Percentiles rank a stretch among this genome's conserved stretches.
Evolutionary conservation across 2,888 invertebrate species (phyloP).

Genomic region (Limnephilus marmoratus): DNA sequence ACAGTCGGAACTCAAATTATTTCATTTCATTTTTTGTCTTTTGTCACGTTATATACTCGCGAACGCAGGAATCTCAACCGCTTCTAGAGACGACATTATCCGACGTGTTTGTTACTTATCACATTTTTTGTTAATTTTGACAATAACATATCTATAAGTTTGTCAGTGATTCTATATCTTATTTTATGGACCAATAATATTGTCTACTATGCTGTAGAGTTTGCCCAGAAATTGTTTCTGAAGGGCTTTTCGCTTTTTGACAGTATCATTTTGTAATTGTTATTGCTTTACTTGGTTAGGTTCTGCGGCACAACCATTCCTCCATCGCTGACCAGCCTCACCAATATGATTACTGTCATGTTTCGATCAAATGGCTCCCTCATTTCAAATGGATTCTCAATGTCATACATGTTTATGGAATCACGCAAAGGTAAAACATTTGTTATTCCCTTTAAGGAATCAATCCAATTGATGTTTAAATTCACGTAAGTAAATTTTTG

Average conservation of each 20-base stretch:
- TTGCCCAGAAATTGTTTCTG: neutral
- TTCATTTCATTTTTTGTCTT: no score
- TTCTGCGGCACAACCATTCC: slow-evolving; percentile 85
- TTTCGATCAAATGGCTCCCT: slow-evolving; percentile 82
- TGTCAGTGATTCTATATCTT: no score
- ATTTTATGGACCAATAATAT: no score
- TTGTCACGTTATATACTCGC: no score
- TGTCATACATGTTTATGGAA: slow-evolving; percentile 83
- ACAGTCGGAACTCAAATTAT: no score
- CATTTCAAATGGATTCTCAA: slow-evolving; percentile 83
- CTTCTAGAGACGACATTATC: no score
- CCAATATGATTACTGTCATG: slow-evolving; percentile 82
- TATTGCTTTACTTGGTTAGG: slow-evolving; percentile 70
- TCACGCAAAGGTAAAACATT: slow-evolving; percentile 72
- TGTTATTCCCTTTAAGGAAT: neutral
- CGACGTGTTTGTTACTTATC: no score
- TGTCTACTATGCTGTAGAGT: no score
- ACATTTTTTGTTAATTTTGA: no score
- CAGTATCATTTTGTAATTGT: neutral
- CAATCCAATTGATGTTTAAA: neutral
- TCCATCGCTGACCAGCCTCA: slow-evolving; percentile 81
- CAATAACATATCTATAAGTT: no score
- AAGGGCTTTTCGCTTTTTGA: neutral
- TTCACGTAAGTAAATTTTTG: neutral
- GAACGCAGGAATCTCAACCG: no score